Base-by-base conservation (phyloP, 2,113 vertebrate species). In the Serilophus lunatus region DNA sequence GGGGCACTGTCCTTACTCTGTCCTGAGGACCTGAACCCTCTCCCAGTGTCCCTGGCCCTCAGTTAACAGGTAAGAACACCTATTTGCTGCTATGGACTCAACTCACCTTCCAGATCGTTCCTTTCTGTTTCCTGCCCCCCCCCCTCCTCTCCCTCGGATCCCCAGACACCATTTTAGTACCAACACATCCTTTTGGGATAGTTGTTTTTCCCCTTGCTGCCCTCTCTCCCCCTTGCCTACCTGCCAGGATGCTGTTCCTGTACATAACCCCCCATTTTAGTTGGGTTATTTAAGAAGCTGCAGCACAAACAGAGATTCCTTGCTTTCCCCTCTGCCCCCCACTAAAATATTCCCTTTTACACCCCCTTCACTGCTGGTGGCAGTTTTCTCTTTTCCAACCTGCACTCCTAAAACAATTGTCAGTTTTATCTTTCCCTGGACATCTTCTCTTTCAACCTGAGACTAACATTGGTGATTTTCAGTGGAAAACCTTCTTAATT, bases 51-150 rank as follows among this genome's bases (percentile, higher is more conserved):
- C 92, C 66, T 31, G 69, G 68, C 74, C 13, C 65, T 93, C 78
- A n/a, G 23, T 51, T 44, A 54, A 80, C 86, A 96, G 96, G 89
- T 95, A 89, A 91, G 77, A 71, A 91, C 59, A 82, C 69, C 90
- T 97, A 18, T 71, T 95, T 96, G 95, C 93, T 96, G 93, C 96
- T 96, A 87, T 92, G 92, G 78, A 96, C 84, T 94, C 54, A 2
- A 79, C 65, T 33, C 56, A 60, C 38, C 70, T 86, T 75, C 42
- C 38, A 12, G 7, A 64, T 81, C 6, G 60, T 69, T 88, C 60
- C 70, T 92, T 72, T 50, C 59, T 51, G 1, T 66, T 68, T 35
- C 60, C 51, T 1, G 3, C 15, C 38, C 26, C 19, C 20, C 3
- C 12, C 44, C 16, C 15, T 33, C 50, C 44, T 33, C 69, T 57